phyloP scores from a whole-genome alignment of 53 echinoderm and acorn worm genomes.

The Glandiceps talaboti region DNA sequence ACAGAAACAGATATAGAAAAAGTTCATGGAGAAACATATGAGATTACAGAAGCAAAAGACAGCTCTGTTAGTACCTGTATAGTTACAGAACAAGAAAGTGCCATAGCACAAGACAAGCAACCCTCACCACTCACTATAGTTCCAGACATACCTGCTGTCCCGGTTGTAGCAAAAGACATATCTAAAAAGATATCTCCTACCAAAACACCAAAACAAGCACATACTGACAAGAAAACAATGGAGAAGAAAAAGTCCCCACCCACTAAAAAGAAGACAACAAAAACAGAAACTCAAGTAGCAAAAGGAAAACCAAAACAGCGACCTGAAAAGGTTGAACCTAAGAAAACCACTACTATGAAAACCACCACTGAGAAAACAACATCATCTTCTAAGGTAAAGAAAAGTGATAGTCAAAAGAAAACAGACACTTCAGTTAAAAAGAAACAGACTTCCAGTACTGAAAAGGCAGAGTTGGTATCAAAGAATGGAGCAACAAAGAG shows the following conservation, averaged over 20 bases:
- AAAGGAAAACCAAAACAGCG: slow-evolving; percentile 6
- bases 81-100: not conserved
- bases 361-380: slow-evolving; percentile 23
- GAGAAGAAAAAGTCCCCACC: not conserved
- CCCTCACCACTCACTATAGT: not conserved
- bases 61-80: slow-evolving; percentile 3
- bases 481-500: slow-evolving; percentile 17
- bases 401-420: not conserved
- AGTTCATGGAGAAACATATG: slow-evolving; percentile 14
- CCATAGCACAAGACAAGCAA: not conserved
- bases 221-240: slow-evolving; percentile 5
- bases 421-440: slow-evolving; percentile 14
- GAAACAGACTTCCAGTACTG: slow-evolving; percentile 22
- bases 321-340: slow-evolving; percentile 11
- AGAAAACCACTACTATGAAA: slow-evolving; percentile 21
- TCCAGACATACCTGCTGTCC: not conserved
- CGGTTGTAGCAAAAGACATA: slow-evolving; percentile 37
- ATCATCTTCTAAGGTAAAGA: not conserved
- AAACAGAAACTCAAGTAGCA: slow-evolving; percentile 2
- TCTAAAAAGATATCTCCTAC: too few relatives aligned
- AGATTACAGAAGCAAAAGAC: slow-evolving; percentile 9
- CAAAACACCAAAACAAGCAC: slow-evolving; percentile 49
- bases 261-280: slow-evolving; percentile 1
- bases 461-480: slow-evolving; percentile 34
- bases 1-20: slow-evolving; percentile 3